Evolutionary conservation across 1,140 invertebrate species (phyloP).

Genomic region (Planococcus citri): DNA sequence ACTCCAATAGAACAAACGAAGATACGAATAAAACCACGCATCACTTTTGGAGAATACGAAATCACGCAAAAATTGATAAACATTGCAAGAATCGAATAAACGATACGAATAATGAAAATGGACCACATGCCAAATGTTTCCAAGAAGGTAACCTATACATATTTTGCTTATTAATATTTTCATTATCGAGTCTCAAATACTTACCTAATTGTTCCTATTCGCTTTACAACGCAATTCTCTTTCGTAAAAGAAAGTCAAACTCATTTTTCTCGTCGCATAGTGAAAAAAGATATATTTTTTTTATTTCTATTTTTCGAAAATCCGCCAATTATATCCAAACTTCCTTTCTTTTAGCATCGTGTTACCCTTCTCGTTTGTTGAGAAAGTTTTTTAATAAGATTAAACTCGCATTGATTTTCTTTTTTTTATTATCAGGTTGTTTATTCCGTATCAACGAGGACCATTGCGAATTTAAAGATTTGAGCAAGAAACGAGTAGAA

Average conservation of each 20-base stretch:
- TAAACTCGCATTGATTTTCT: not conserved
- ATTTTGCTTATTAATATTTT: no score
- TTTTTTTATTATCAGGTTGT: conserved; percentile 35
- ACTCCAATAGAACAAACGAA: not conserved
- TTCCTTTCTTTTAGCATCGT: no score
- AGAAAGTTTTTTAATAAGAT: no score
- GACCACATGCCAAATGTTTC: not conserved
- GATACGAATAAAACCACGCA: not conserved
- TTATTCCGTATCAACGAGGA: conserved; percentile 60
- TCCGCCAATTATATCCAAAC: no score
- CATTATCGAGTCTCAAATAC: no score
- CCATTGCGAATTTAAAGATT: conserved; percentile 62
- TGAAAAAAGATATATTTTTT: no score
- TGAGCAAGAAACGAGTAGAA: conserved; percentile 34
- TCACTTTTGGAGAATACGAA: not conserved
- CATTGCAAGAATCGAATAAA: not conserved
- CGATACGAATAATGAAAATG: not conserved
- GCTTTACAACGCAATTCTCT: no score
- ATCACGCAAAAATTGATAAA: not conserved
- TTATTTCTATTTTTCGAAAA: no score
- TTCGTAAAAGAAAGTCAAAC: no score
- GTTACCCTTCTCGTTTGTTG: no score
- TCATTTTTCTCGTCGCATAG: no score
- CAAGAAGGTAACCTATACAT: not conserved
- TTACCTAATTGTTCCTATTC: no score